Evolutionary conservation across 2,113 vertebrate genomes (phyloP).

Genomic region (Eolophus roseicapilla): DNA sequence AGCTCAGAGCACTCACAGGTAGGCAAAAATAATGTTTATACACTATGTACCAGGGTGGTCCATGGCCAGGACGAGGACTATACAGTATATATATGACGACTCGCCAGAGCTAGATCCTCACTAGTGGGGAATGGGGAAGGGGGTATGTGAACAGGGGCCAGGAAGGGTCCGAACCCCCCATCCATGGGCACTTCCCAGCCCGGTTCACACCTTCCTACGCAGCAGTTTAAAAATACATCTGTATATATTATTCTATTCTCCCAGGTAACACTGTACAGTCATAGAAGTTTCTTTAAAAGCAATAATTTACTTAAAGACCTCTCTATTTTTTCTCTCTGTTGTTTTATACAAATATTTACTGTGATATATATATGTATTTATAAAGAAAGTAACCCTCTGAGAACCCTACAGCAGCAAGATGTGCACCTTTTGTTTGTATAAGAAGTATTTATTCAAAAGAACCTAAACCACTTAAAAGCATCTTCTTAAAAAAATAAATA

Average conservation of each 20-base stretch:
- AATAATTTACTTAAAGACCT: slow-evolving; percentile 73
- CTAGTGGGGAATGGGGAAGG: background rate
- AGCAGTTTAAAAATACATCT: slow-evolving; percentile 63
- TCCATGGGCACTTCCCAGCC: background rate
- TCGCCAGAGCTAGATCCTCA: slow-evolving; percentile 16
- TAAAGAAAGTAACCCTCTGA: slow-evolving; percentile 65
- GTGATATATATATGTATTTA: slow-evolving; percentile 52
- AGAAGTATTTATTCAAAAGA: slow-evolving; percentile 57
- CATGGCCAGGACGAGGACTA: slow-evolving; percentile 38
- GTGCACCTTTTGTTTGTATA: slow-evolving; percentile 46
- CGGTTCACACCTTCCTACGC: slow-evolving; percentile 6
- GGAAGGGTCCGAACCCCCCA: background rate
- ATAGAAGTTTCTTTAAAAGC: slow-evolving; percentile 69
- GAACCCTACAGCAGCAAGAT: slow-evolving; percentile 64
- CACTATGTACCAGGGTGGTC: slow-evolving; percentile 8
- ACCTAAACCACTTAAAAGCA: slow-evolving; percentile 49
- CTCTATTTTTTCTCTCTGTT: slow-evolving; percentile 27
- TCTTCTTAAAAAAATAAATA: slow-evolving; percentile 52
- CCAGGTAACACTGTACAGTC: slow-evolving; percentile 69
- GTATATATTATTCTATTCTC: slow-evolving; percentile 70
- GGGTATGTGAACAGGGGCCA: background rate
- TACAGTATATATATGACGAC: slow-evolving; percentile 17
- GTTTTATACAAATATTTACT: slow-evolving; percentile 73
- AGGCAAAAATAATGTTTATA: slow-evolving; percentile 62
- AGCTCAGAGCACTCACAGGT: slow-evolving; percentile 38